Evolutionary conservation across 1,140 invertebrate species (phyloP).

Genomic region (Diachasma alloeum): DNA sequence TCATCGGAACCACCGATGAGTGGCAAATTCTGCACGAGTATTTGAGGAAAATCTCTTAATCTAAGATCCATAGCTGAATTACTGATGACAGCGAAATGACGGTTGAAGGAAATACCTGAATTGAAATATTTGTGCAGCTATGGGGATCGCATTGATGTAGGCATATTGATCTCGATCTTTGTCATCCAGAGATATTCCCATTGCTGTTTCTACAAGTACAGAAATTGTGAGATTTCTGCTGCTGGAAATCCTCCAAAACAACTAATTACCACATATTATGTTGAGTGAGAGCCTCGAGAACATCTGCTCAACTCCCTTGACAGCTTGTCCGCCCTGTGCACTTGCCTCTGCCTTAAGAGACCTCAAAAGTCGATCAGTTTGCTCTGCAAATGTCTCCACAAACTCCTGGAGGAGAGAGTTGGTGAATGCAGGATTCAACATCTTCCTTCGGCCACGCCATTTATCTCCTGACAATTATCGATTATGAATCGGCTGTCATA

Average conservation of each 20-base stretch:
- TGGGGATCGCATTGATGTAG: constrained; percentile 40
- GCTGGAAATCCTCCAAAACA: background rate
- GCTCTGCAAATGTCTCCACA: constrained; percentile 74
- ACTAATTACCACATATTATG: constrained; percentile 70
- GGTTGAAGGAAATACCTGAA: background rate
- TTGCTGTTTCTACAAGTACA: constrained; percentile 39
- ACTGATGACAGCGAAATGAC: background rate
- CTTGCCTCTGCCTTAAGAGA: constrained; percentile 51
- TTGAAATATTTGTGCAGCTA: constrained; percentile 18
- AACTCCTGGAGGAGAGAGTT: constrained; percentile 85
- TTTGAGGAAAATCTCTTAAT: no score
- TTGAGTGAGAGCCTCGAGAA: constrained; percentile 71
- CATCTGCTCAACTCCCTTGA: constrained; percentile 67
- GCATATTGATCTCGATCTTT: constrained; percentile 41
- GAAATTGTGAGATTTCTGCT: background rate
- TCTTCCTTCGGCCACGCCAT: constrained; percentile 79
- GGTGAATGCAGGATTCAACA: constrained; percentile 87
- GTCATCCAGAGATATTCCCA: constrained; percentile 34
- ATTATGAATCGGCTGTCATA: no score
- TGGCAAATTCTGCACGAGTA: no score
- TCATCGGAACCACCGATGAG: constrained; percentile 9
- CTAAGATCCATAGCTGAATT: no score
- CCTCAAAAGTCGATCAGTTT: constrained; percentile 65
- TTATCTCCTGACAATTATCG: constrained; percentile 69
- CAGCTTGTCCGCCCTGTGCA: constrained; percentile 30